Percentiles rank a stretch among this genome's conserved stretches.
phyloP scores from a whole-genome alignment of 2,797 vertebrate species.

The Anguilla pacifica region DNA sequence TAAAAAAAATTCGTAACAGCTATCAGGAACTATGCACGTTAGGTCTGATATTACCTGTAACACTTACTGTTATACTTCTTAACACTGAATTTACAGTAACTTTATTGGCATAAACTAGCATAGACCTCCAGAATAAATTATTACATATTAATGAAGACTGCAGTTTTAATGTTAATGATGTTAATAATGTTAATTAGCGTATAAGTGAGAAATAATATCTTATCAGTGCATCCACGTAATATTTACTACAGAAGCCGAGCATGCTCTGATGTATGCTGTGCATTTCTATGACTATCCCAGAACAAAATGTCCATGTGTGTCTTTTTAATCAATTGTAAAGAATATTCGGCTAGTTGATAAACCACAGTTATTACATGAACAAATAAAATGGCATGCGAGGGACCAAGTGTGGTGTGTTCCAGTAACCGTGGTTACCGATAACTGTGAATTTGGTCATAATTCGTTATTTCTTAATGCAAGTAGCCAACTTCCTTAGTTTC shows the following conservation, averaged over 20 bases:
- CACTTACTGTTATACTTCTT: background rate
- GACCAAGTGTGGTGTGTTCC: background rate
- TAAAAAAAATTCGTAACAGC: background rate
- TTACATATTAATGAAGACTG: background rate
- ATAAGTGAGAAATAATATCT: background rate
- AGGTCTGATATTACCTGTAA: background rate
- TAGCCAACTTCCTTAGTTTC: too few species aligned
- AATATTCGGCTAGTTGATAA: background rate
- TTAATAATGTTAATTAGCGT: too few species aligned
- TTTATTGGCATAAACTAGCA: background rate
- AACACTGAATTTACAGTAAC: background rate
- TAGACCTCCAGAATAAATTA: background rate
- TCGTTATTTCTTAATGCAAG: too few species aligned
- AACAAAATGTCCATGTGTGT: background rate
- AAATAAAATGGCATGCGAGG: background rate
- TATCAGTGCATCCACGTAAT: background rate
- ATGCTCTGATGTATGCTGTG: background rate
- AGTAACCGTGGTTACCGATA: background rate
- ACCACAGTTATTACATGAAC: background rate
- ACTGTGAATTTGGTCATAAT: background rate
- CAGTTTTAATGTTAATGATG: background rate
- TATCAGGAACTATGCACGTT: background rate
- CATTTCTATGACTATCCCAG: background rate
- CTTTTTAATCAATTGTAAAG: background rate
- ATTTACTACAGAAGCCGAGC: background rate